Conservation (phyloP, 2,888 invertebrate genomes). For the Protophormia terraenovae region DNA sequence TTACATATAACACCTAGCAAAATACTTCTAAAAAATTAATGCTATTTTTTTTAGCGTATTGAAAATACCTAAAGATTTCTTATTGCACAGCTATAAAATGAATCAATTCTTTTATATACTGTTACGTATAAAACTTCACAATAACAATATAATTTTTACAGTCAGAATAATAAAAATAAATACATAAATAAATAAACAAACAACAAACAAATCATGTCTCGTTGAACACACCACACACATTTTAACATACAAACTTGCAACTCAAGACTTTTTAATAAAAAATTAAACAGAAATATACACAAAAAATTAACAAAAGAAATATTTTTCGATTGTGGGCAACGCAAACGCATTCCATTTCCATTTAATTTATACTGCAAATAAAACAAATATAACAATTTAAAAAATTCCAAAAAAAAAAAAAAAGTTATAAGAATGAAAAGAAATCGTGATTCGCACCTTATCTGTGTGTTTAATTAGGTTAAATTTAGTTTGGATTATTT, state of each 20-base stretch:
- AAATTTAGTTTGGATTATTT: conserved; percentile 16
- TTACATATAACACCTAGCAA: too few species aligned
- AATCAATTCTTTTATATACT: conserved; percentile 7
- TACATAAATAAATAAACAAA: conserved; percentile 29
- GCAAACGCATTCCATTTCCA: conserved; percentile 51
- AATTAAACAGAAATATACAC: neutral
- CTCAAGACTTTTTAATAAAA: conserved; percentile 13
- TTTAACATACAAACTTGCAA: conserved; percentile 13
- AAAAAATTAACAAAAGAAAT: conserved; percentile 5
- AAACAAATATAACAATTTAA: neutral
- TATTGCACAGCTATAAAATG: too few species aligned
- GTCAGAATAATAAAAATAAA: conserved; percentile 32
- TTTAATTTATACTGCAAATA: conserved; percentile 14
- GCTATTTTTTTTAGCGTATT: too few species aligned
- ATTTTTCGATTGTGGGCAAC: conserved; percentile 30
- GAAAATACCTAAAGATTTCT: too few species aligned
- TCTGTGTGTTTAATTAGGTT: conserved; percentile 24
- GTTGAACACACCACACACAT: neutral
- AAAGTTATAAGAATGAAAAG: conserved; percentile 11
- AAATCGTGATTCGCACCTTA: conserved; percentile 59
- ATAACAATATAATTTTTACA: conserved; percentile 28
- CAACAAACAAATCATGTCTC: conserved; percentile 44
- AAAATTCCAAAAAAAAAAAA: neutral
- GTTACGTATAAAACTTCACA: neutral
- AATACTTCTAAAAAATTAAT: too few species aligned